Base-by-base conservation (phyloP, 2,797 vertebrate genomes). In the Oophaga sylvatica region DNA sequence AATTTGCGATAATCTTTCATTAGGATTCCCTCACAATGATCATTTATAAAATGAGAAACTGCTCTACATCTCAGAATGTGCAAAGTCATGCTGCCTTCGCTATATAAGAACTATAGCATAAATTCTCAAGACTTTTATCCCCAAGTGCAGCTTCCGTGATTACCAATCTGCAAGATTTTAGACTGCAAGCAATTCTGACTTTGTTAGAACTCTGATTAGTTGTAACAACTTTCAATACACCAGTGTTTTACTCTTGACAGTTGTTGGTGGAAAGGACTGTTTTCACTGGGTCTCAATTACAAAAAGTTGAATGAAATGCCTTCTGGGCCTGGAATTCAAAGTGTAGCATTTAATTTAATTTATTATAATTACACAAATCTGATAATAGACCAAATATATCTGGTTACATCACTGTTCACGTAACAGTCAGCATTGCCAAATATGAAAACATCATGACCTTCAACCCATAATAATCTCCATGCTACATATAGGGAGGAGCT, bases 181-280 rank as follows among this genome's bases (percentile, higher is more conserved):
- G 41, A 35, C 19, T 73, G 70, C 35, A 73, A 19, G 10, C 71
- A 48, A 53, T 75, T 48, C 19, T 22, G 29, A 73, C 8, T 41
- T 41, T 41, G 31, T 20, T 73, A 10, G 70, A 73, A 17, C 9
- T 73, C 8, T 75, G 41, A 75, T 53, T 53, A 75, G 45, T 75
- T 75, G 41, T 75, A 48, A 75, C 41, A 75, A 13, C 41, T 75
- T 73, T 75, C 35, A 75, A 75, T 45, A 75, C 45, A 75, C 71
- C 71, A 45, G 71, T 19, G 41, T 75, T 53, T 48, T n/a, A 75
- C 71, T 1, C n/a, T 53, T 75, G 71, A 75, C 71, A 75, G 41
- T 77, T 77, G 20, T 22, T 12, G 75, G 48, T 76, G n/a, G 73
- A 53, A 12, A 53, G 73, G 22, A 45, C 48, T 77, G 75, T 77